phyloP scores from a whole-genome alignment of 2,113 vertebrate genomes.

The Cromileptes altivelis region DNA sequence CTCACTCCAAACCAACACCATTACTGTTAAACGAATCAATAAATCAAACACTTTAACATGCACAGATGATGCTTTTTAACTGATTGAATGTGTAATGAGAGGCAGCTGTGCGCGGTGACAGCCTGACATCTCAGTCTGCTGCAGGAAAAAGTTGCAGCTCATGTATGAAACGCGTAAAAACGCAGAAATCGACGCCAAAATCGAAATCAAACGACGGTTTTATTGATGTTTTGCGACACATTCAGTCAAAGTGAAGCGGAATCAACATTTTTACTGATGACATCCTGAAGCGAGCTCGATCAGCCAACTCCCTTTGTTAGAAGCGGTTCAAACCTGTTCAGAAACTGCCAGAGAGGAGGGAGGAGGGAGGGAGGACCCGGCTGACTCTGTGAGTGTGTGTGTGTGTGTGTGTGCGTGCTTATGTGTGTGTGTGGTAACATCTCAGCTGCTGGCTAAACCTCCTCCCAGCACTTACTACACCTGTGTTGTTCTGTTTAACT shows the following conservation, averaged over 20 bases:
- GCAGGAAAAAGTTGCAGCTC: neutral
- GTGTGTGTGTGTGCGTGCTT: conserved; percentile 1
- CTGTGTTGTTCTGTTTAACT: neutral
- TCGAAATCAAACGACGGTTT: neutral
- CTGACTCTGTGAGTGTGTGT: conserved; percentile 26
- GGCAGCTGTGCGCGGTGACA: neutral
- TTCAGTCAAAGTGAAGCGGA: neutral
- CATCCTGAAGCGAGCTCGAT: conserved; percentile 74
- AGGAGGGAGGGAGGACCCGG: conserved; percentile 67
- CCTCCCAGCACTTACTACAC: conserved; percentile 10
- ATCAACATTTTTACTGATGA: conserved; percentile 22
- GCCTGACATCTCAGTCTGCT: no score
- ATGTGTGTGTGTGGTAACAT: neutral
- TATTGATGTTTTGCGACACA: neutral
- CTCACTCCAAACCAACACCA: neutral
- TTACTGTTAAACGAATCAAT: no score
- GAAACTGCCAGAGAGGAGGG: conserved; percentile 87
- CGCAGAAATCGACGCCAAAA: neutral
- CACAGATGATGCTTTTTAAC: neutral
- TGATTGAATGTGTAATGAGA: rapidly evolving
- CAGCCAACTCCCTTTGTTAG: conserved; percentile 98
- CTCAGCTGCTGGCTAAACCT: conserved; percentile 27
- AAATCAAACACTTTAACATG: no score
- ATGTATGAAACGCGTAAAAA: neutral
- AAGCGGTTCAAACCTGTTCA: conserved; percentile 99